Base-by-base conservation (phyloP, 2,888 invertebrate species). In the Rhyacophila evoluta region DNA sequence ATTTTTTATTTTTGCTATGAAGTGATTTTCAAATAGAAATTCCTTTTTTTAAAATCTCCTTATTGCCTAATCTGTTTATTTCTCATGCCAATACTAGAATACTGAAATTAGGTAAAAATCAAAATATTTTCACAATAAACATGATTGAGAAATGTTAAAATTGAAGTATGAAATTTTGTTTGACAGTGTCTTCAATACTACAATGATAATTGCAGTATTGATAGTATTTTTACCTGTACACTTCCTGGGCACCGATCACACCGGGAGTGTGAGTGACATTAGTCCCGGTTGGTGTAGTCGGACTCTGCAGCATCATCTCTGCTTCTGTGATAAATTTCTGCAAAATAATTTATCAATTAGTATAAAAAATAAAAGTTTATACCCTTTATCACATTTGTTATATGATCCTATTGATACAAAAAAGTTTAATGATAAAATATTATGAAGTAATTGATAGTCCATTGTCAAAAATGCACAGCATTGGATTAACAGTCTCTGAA, bases 171-270 rank as follows among this genome's bases (percentile, higher is more conserved):
- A n/a, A n/a, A n/a, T n/a, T n/a, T n/a, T n/a, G n/a, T n/a, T n/a
- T n/a, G n/a, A n/a, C n/a, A n/a, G n/a, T 36, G 37, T 67, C 15
- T 8, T 11, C 69, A 28, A 72, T 10, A 75, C 68, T 29, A 10
- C 8, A 41, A 41, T n/a, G 15, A 19, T 11, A 69, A 67, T 41
- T 2, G 11, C 15, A 8, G n/a, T 33, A 19, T 11, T 12, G 6
- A 36, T 10, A 11, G 5, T 37, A 12, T 72, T 38, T 86, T 85
- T 85, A 95, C 95, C 94, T 93, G 89, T 99, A 99, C 75, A 99
- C 96, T 90, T 99, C 99, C 90, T 99, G 98, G 79, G 98, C 96
- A 83, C 99, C 99, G 86, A 99, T 98, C 76, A 99, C 98, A 83
- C 97, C 97, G 27, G 98, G 98, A 79, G 98, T 98, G 84, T 94